Percentiles rank a stretch among this genome's conserved stretches.
Evolutionary conservation across 2,888 invertebrate species (phyloP).

Genomic region (Polydrusus cervinus): DNA sequence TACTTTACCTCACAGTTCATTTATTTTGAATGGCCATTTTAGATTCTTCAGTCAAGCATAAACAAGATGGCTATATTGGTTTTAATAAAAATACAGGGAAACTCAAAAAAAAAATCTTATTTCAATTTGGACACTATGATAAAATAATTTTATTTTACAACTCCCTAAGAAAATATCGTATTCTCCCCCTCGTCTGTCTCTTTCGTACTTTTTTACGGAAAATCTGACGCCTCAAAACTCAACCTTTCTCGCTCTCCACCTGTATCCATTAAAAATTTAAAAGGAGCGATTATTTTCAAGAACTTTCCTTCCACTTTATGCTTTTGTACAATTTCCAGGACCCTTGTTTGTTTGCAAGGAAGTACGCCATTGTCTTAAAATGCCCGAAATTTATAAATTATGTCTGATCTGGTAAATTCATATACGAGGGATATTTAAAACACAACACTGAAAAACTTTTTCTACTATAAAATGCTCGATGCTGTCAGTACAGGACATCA

Average conservation of each 20-base stretch:
- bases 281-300: conserved; percentile 9
- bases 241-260: conserved; percentile 5
- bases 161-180: not conserved
- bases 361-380: conserved; percentile 6
- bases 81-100: too few relatives aligned
- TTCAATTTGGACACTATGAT: too few relatives aligned
- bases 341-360: conserved; percentile 2
- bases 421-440: not conserved
- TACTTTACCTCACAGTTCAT: too few relatives aligned
- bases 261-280: conserved; percentile 11
- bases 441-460: too few relatives aligned
- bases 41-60: too few relatives aligned
- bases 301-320: conserved; percentile 4
- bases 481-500: too few relatives aligned
- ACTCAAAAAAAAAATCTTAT: too few relatives aligned
- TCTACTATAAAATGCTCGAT: too few relatives aligned
- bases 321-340: conserved; percentile 18
- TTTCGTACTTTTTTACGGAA: not conserved
- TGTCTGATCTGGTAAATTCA: not conserved
- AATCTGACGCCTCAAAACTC: not conserved
- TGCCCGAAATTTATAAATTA: not conserved
- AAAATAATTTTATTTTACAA: too few relatives aligned
- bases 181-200: too few relatives aligned
- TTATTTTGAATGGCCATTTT: too few relatives aligned
- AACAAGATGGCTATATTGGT: too few relatives aligned